A percentile compares a stretch with the other conserved stretches of the same genome.
Conservation (phyloP, 2,797 vertebrate species). For the Sebastes kiyomatsui region DNA sequence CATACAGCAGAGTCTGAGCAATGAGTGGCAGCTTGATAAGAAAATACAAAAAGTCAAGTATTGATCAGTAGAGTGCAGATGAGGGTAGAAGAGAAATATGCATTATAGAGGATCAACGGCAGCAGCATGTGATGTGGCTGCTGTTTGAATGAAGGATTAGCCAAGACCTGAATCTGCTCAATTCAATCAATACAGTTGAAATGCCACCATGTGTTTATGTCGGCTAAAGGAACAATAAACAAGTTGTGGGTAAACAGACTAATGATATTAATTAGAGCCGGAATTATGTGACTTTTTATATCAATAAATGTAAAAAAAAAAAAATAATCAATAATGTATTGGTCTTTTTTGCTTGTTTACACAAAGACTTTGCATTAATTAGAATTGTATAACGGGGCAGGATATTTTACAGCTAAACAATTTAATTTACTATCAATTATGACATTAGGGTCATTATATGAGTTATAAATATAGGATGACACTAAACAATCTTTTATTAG, state of each 20-base stretch:
- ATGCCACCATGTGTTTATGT: conserved; percentile 1
- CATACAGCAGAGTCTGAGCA: background rate
- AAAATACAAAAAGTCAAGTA: background rate
- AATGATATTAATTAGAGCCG: conserved; percentile 1
- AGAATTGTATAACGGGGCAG: background rate
- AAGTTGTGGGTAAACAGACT: background rate
- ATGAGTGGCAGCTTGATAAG: background rate
- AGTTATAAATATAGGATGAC: background rate
- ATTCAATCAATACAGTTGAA: conserved; percentile 16
- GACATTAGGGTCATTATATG: background rate
- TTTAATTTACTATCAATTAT: background rate
- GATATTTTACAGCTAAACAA: background rate
- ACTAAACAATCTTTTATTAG: background rate
- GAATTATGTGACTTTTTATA: background rate
- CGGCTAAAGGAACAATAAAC: background rate
- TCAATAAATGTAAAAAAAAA: background rate
- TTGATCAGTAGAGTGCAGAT: conserved; percentile 12
- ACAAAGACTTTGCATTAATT: background rate
- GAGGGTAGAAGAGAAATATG: background rate
- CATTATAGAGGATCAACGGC: background rate
- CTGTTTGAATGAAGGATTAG: conserved; percentile 1
- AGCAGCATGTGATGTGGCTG: background rate
- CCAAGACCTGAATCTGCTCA: conserved; percentile 22
- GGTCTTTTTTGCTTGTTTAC: background rate
- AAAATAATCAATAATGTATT: background rate